phyloP scores from a whole-genome alignment of 1,140 invertebrate species.

The Glossosoma conforme region DNA sequence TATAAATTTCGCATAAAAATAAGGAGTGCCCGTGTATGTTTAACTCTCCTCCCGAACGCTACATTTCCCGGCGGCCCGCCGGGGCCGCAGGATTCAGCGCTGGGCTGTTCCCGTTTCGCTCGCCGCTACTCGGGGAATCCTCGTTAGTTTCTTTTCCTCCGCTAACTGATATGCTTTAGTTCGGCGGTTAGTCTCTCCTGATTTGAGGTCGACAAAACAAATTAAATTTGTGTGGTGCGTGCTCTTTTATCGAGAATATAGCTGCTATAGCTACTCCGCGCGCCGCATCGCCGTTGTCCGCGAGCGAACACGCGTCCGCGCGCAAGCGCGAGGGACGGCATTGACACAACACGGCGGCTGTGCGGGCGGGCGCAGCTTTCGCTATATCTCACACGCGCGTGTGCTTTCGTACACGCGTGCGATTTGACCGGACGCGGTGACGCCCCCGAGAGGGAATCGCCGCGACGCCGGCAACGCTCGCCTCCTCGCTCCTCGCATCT shows the following conservation, averaged over 20 bases:
- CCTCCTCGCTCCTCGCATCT: not conserved
- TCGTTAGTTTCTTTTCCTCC: slow-evolving; percentile 90
- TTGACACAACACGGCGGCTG: not conserved
- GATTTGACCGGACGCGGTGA: not conserved
- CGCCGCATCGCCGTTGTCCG: not conserved
- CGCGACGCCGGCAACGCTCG: slow-evolving; percentile 10
- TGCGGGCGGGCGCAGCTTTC: slow-evolving; percentile 3
- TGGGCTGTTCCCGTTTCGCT: slow-evolving; percentile 78
- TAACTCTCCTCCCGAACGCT: slow-evolving; percentile 57
- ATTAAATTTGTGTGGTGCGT: slow-evolving; percentile 1
- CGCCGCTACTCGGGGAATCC: slow-evolving; percentile 84
- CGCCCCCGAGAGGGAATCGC: not conserved
- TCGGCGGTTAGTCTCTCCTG: slow-evolving; percentile 70
- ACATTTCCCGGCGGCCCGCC: slow-evolving; percentile 56
- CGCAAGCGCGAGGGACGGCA: not conserved
- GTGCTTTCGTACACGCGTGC: no score
- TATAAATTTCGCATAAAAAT: no score
- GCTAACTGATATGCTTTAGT: slow-evolving; percentile 88
- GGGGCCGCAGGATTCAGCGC: slow-evolving; percentile 48
- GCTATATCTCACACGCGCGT: not conserved
- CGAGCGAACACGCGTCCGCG: slow-evolving; percentile 20
- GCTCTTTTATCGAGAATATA: not conserved
- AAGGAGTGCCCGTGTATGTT: slow-evolving; percentile 24
- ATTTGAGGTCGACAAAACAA: slow-evolving; percentile 56
- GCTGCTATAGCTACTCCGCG: not conserved